A percentile compares a stretch with the other conserved stretches of the same genome.
Evolutionary conservation across 2,888 invertebrate species (phyloP).

Genomic region (Nomada ferruginata): DNA sequence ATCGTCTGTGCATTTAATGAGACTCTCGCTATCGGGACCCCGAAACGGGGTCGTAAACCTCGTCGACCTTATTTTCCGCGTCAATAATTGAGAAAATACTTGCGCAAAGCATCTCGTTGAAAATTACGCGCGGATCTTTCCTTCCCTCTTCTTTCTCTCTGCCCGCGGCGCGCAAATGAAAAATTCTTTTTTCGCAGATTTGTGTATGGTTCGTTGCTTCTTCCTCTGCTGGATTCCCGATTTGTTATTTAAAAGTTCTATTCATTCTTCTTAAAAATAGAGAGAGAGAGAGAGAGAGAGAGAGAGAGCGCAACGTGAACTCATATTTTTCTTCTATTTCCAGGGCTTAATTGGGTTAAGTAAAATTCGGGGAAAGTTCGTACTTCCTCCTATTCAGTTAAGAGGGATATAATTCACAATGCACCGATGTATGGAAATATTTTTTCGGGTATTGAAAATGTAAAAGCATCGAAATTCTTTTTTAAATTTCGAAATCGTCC

Average conservation of each 20-base stretch:
- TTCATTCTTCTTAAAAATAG: not conserved
- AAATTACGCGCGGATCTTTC: conserved; percentile 16
- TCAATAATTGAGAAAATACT: conserved; percentile 52
- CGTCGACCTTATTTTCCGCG: conserved; percentile 54
- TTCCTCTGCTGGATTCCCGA: not conserved
- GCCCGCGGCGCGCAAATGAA: conserved; percentile 2
- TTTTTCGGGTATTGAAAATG: not conserved
- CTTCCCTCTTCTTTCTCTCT: not conserved
- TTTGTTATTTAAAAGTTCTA: conserved; percentile 10
- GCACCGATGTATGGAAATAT: not conserved
- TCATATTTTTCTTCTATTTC: not conserved
- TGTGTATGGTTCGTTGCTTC: not conserved
- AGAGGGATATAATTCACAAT: not conserved
- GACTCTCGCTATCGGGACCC: conserved; percentile 50
- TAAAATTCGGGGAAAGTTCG: not conserved
- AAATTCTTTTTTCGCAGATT: not conserved
- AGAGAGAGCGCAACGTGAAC: not conserved
- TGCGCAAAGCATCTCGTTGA: conserved; percentile 29
- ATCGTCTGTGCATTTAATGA: conserved; percentile 59
- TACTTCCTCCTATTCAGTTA: not conserved
- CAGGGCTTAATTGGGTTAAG: conserved; percentile 5
- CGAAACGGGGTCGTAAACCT: conserved; percentile 56
- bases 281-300: no score
- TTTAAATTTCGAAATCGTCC: no score
- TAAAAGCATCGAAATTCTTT: no score